Evolutionary conservation across 2,888 invertebrate genomes (phyloP).

Genomic region (Sisyra terminalis): DNA sequence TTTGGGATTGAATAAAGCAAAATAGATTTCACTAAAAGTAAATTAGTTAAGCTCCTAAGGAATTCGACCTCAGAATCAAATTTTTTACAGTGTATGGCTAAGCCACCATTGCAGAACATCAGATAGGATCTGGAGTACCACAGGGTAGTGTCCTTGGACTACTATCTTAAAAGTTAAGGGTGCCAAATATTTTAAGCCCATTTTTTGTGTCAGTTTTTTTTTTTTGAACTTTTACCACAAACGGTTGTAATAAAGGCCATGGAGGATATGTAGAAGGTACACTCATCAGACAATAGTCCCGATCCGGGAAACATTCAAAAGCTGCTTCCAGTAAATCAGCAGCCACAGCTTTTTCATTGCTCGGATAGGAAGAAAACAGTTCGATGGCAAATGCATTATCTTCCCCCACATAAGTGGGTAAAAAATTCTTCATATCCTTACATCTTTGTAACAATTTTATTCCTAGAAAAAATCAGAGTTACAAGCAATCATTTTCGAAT

Average conservation of each 20-base stretch:
- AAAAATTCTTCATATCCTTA: neutral
- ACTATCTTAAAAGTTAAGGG: no score
- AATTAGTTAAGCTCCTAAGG: no score
- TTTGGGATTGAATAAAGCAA: no score
- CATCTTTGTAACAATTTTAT: no score
- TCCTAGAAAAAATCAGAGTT: neutral
- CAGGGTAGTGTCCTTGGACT: no score
- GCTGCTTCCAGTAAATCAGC: slow-evolving; percentile 43
- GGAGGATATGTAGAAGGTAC: slow-evolving; percentile 33
- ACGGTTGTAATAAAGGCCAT: slow-evolving; percentile 38
- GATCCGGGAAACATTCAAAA: slow-evolving; percentile 45
- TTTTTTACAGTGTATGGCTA: no score
- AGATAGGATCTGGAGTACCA: no score
- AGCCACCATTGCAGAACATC: no score
- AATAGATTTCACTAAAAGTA: no score
- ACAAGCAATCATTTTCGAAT: no score
- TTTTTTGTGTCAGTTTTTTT: neutral
- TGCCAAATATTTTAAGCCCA: no score
- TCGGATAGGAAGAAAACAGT: slow-evolving; percentile 35
- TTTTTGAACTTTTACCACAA: slow-evolving; percentile 26
- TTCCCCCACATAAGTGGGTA: slow-evolving; percentile 22
- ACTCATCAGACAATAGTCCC: slow-evolving; percentile 44
- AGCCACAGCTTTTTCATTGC: slow-evolving; percentile 35
- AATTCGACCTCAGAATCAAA: no score
- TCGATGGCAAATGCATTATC: slow-evolving; percentile 45